These are phyloP conservation scores for Palythoa grandiflora DNA, from an alignment of 92 coral and sea anemone species.

Conservation along the genomic window DNA sequence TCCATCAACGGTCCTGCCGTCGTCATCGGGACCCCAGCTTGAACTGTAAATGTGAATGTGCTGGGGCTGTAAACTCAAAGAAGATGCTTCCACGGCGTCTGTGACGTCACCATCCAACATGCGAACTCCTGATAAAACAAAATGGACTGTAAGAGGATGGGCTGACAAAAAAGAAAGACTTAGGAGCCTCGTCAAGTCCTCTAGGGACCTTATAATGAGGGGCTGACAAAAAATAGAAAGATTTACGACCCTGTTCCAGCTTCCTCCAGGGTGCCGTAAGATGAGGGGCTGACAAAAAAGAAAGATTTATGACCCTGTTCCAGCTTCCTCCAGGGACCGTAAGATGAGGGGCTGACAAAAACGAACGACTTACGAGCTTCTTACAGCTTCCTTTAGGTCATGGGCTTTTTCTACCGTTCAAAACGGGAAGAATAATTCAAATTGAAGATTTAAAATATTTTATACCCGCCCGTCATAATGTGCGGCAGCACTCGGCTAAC, in stretches of 20 bases:
- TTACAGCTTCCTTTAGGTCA: too few relatives aligned
- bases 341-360: neutral
- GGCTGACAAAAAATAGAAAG: neutral
- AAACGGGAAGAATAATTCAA: too few relatives aligned
- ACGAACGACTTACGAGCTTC: neutral
- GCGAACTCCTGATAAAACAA: conserved; percentile 72
- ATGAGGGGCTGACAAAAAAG: neutral
- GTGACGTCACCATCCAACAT: conserved; percentile 95
- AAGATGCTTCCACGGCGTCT: conserved; percentile 85
- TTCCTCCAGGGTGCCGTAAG: neutral
- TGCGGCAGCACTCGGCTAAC: too few relatives aligned
- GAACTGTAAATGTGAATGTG: conserved; percentile 86
- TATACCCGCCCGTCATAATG: too few relatives aligned
- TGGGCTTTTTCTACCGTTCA: too few relatives aligned
- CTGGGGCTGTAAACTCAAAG: conserved; percentile 80
- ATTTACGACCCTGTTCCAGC: too few relatives aligned
- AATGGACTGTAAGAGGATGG: neutral
- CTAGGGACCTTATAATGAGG: neutral
- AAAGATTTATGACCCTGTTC: neutral
- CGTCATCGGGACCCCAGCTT: conserved; percentile 95
- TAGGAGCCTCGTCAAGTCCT: too few relatives aligned
- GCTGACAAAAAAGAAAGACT: neutral
- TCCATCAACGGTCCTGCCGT: conserved; percentile 88
- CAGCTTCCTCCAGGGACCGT: neutral
- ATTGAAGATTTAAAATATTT: too few relatives aligned